A percentile compares a stretch with the other conserved stretches of the same genome.
These are phyloP conservation scores for Potamarius usumacintae DNA, from an alignment of 2,113 vertebrate species.

Conservation along the genomic window DNA sequence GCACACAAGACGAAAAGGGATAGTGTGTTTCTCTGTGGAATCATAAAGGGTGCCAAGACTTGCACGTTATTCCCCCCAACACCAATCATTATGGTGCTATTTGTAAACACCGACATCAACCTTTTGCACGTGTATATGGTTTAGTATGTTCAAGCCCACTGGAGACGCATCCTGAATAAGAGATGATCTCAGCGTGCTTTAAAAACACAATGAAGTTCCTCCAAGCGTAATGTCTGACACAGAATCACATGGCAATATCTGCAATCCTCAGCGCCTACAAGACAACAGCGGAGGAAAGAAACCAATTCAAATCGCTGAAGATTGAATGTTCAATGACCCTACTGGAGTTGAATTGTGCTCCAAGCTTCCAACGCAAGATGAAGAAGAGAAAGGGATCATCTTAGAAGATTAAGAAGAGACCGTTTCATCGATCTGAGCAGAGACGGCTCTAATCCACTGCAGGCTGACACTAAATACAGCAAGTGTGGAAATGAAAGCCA, in stretches of 20 bases:
- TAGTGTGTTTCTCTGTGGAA: background rate
- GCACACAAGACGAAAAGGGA: background rate
- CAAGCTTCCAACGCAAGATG: background rate
- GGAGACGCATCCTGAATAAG: background rate
- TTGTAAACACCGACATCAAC: conserved; percentile 15
- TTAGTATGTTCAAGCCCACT: background rate
- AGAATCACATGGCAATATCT: background rate
- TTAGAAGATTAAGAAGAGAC: background rate
- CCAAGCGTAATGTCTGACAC: background rate
- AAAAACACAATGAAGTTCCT: background rate
- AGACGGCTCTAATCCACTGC: background rate
- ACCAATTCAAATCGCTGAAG: background rate
- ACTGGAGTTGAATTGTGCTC: background rate
- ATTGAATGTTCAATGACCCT: background rate
- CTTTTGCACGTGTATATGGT: no score
- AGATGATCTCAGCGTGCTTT: background rate
- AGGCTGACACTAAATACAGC: background rate
- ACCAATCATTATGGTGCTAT: background rate
- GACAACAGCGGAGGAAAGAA: no score
- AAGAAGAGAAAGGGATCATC: background rate
- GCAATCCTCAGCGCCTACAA: background rate
- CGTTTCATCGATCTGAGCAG: background rate
- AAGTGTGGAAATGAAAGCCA: background rate
- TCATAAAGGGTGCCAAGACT: background rate
- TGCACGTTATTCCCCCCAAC: background rate